Evolutionary conservation across 92 coral and sea anemone genomes (phyloP).

Genomic region (Palythoa caribaeorum): DNA sequence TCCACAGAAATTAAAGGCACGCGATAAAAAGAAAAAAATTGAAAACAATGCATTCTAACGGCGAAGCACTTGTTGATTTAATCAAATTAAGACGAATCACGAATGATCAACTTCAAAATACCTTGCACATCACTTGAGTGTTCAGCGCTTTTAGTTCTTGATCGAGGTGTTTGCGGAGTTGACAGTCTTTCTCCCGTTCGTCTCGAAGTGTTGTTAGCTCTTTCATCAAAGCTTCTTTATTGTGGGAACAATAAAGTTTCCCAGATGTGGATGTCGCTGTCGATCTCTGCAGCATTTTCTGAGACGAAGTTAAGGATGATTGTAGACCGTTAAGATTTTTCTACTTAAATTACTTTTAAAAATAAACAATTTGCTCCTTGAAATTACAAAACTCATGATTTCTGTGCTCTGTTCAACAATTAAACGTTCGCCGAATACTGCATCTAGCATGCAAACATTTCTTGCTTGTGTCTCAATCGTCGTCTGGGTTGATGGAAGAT

Average conservation of each 20-base stretch:
- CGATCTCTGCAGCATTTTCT: constrained; percentile 42
- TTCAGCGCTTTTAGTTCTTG: constrained; percentile 79
- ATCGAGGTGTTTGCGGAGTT: constrained; percentile 81
- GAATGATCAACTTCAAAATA: neutral
- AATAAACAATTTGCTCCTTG: neutral
- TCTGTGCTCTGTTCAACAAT: neutral
- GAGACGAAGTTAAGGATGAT: constrained; percentile 16
- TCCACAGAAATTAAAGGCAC: neutral
- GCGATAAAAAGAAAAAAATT: neutral
- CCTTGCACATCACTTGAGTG: constrained; percentile 82
- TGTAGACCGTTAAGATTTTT: neutral
- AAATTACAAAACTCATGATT: neutral
- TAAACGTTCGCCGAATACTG: neutral
- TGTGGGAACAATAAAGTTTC: constrained; percentile 42
- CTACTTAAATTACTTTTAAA: neutral
- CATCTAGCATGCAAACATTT: neutral
- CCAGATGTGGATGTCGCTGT: neutral
- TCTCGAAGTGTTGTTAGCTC: constrained; percentile 72
- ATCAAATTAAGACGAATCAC: constrained; percentile 11
- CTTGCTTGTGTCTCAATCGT: neutral
- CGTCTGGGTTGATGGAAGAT: neutral
- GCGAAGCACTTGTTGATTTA: neutral
- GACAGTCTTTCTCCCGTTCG: constrained; percentile 76
- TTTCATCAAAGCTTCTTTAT: constrained; percentile 69
- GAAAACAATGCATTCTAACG: neutral